phyloP scores from a whole-genome alignment of 2,113 vertebrate genomes.

The Lepisosteus oculatus region DNA sequence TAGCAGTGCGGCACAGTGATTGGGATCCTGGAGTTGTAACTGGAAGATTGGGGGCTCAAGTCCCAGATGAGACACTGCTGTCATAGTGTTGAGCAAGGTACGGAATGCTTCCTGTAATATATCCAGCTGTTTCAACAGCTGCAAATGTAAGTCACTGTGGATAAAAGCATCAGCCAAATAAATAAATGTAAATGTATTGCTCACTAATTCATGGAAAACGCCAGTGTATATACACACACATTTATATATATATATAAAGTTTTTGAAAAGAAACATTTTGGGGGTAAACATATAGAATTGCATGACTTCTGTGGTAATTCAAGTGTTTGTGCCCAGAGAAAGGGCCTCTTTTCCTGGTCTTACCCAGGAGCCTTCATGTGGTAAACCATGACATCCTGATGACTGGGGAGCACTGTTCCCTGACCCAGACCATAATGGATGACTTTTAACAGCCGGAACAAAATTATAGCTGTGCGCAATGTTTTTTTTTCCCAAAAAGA shows the following conservation, averaged over 20 bases:
- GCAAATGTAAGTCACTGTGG: too few species aligned
- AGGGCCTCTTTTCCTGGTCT: conserved; percentile 54
- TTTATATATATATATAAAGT: conserved; percentile 17
- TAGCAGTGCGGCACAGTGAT: too few species aligned
- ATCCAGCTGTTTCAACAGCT: too few species aligned
- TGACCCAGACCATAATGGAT: conserved; percentile 74
- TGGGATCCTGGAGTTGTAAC: too few species aligned
- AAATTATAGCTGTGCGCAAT: conserved; percentile 27
- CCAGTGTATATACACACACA: conserved; percentile 1
- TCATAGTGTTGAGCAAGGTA: too few species aligned
- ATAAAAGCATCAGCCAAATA: too few species aligned
- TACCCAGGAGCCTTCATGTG: conserved; percentile 49
- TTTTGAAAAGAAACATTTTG: conserved; percentile 16
- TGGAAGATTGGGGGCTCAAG: too few species aligned
- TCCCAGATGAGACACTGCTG: too few species aligned
- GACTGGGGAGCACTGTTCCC: conserved; percentile 70
- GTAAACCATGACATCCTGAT: conserved; percentile 46
- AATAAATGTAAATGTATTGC: background rate
- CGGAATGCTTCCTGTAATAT: too few species aligned
- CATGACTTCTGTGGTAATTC: conserved; percentile 38
- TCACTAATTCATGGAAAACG: conserved; percentile 1
- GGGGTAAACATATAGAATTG: conserved; percentile 2
- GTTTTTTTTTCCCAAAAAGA: conserved; percentile 66
- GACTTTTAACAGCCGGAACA: conserved; percentile 63
- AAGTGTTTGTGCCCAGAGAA: conserved; percentile 57